Evolutionary conservation across 2,797 vertebrate genomes (phyloP).

Genomic region (Stomatorhinus walkeri): DNA sequence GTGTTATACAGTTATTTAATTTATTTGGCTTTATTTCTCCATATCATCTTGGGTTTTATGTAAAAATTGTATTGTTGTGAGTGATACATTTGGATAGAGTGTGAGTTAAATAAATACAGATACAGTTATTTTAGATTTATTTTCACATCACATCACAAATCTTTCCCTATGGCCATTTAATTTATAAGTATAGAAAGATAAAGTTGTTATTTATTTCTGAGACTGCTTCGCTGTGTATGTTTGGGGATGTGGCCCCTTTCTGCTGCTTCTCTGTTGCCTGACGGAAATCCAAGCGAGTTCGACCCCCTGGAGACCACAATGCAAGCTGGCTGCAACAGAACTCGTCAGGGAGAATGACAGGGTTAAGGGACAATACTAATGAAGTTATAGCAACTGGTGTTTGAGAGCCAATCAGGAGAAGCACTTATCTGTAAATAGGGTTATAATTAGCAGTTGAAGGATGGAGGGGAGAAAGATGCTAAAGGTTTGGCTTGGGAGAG

Average conservation of each 20-base stretch:
- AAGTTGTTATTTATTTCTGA: neutral
- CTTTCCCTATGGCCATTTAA: neutral
- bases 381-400: slow-evolving; percentile 73
- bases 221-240: neutral
- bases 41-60: neutral
- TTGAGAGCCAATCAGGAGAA: slow-evolving; percentile 65
- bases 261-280: neutral
- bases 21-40: neutral
- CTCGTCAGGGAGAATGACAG: slow-evolving; percentile 74
- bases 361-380: slow-evolving; percentile 72
- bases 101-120: neutral
- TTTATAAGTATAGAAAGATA: neutral
- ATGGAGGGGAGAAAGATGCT: slow-evolving; percentile 75
- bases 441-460: slow-evolving; percentile 76
- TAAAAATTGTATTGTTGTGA: neutral
- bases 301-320: neutral
- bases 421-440: slow-evolving; percentile 73
- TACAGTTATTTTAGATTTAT: neutral
- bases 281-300: neutral
- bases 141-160: neutral
- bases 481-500: slow-evolving; percentile 51
- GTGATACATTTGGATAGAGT: neutral
- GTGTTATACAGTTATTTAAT: neutral
- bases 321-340: slow-evolving; percentile 41
- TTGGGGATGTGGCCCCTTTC: neutral